These are phyloP conservation scores for Cheilosia impressa DNA, from an alignment of 2,888 invertebrate genomes.

Conservation along the genomic window DNA sequence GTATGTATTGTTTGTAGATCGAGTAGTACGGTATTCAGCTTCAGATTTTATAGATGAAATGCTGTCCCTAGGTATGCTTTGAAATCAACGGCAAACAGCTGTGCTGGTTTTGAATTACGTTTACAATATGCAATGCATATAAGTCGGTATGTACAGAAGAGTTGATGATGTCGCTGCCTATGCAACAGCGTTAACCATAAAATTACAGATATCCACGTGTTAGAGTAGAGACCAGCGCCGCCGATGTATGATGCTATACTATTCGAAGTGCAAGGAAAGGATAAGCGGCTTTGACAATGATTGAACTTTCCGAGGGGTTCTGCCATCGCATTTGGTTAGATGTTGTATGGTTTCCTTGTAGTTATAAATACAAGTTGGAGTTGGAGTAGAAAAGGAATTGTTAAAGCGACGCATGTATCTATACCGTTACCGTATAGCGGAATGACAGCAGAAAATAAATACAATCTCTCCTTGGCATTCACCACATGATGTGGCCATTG, in stretches of 20 bases:
- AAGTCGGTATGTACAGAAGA: not conserved
- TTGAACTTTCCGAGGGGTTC: conserved; percentile 19
- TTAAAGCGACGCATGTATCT: not conserved
- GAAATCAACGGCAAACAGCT: conserved; percentile 18
- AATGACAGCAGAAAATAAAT: not conserved
- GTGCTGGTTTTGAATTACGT: conserved; percentile 27
- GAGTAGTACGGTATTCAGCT: not conserved
- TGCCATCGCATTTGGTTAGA: conserved; percentile 7
- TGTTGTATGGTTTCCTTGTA: conserved; percentile 37
- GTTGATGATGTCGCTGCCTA: not conserved
- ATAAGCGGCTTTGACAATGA: conserved; percentile 53
- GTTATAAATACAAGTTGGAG: not conserved
- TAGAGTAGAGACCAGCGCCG: not conserved
- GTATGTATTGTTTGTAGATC: not conserved
- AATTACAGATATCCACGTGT: conserved; percentile 31
- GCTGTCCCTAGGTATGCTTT: conserved; percentile 11
- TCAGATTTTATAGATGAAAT: not conserved
- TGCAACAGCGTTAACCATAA: conserved; percentile 25
- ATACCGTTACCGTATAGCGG: not conserved
- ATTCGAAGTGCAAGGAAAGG: conserved; percentile 45
- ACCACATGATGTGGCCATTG: too few relatives aligned
- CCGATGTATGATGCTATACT: conserved; percentile 32
- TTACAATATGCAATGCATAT: not conserved
- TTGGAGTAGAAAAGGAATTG: not conserved
- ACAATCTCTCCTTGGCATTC: not conserved